These are phyloP conservation scores for Anas platyrhynchos DNA, from an alignment of 2,113 vertebrate species.

Conservation along the genomic window DNA sequence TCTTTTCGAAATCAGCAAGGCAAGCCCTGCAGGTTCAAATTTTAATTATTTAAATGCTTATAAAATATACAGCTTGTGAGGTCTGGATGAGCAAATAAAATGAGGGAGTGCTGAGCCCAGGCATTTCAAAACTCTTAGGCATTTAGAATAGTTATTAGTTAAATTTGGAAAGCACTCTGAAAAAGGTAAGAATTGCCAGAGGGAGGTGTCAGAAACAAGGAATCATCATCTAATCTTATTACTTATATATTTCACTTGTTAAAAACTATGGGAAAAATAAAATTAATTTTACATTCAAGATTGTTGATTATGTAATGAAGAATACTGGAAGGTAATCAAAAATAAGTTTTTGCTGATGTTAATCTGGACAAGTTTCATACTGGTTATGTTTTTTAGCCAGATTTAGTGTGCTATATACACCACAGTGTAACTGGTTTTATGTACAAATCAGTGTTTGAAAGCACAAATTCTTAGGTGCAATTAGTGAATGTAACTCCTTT, in stretches of 20 bases:
- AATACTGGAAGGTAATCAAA: neutral
- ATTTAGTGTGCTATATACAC: neutral
- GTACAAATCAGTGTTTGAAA: neutral
- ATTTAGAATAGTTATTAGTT: conserved; percentile 33
- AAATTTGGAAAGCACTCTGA: neutral
- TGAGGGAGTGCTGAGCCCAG: conserved; percentile 18
- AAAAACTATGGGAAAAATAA: neutral
- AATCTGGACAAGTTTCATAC: neutral
- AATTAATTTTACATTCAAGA: neutral
- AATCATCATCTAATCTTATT: neutral
- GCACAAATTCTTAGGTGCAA: neutral
- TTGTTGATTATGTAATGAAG: neutral
- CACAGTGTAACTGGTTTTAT: neutral
- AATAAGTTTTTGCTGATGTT: neutral
- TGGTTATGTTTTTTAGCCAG: neutral
- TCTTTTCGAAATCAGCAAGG: conserved; percentile 15
- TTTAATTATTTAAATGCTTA: conserved; percentile 56
- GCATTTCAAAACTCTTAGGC: conserved; percentile 32
- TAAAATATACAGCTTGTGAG: conserved; percentile 33
- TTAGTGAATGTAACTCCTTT: neutral
- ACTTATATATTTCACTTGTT: neutral
- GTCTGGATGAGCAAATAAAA: conserved; percentile 46
- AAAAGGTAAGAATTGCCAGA: conserved; percentile 8
- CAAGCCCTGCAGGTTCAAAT: conserved; percentile 29
- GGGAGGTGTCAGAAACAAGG: neutral